These are phyloP conservation scores for Limnephilus marmoratus DNA, from an alignment of 2,888 invertebrate species.

Conservation along the genomic window DNA sequence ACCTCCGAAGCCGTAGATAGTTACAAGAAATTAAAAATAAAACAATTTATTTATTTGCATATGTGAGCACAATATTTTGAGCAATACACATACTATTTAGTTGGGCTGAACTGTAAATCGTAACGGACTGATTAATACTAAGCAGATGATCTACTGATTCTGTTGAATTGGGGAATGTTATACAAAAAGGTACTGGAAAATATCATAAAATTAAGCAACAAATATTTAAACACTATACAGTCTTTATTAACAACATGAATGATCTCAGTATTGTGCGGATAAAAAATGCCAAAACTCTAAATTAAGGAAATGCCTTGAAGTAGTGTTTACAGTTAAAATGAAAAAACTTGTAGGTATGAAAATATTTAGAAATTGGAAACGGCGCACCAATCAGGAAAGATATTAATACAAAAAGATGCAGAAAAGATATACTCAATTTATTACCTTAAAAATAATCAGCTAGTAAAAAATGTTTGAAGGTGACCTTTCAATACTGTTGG, in stretches of 20 bases:
- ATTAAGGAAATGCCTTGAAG: not conserved
- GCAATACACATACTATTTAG: not conserved
- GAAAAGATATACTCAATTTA: not conserved
- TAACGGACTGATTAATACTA: too few species aligned
- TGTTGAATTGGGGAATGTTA: not conserved
- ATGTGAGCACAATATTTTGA: too few species aligned
- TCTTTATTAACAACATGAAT: not conserved
- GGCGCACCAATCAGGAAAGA: not conserved
- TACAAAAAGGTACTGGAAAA: not conserved
- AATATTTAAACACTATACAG: too few species aligned
- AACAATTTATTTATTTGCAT: too few species aligned
- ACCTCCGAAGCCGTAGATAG: too few species aligned
- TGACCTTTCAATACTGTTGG: not conserved
- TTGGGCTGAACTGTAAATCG: not conserved
- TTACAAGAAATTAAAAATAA: too few species aligned
- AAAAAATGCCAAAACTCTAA: not conserved
- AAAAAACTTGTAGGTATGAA: not conserved
- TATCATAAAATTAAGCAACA: not conserved
- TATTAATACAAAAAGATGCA: not conserved
- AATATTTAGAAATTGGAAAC: not conserved
- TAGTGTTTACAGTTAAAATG: not conserved
- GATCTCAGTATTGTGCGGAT: not conserved
- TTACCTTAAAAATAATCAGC: not conserved
- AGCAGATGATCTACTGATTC: not conserved
- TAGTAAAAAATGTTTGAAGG: not conserved